Conservation (phyloP, 2,888 invertebrate species). For the Drosophila infuscata region DNA sequence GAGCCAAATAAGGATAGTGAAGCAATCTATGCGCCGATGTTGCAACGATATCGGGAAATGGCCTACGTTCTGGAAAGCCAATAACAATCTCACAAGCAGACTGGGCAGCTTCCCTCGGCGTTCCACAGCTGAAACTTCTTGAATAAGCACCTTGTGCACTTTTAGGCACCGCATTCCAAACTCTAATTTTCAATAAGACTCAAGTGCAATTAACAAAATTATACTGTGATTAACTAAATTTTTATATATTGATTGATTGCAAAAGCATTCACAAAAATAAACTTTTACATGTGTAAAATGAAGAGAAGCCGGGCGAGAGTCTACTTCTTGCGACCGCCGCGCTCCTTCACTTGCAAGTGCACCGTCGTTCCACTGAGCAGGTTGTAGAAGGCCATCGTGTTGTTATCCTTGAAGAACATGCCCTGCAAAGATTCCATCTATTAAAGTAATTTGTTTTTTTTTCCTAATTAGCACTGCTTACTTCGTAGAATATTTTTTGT, state of each 20-base stretch:
- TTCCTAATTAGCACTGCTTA: constrained; percentile 78
- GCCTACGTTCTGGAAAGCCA: constrained; percentile 74
- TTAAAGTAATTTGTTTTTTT: neutral
- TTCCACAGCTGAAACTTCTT: constrained; percentile 9
- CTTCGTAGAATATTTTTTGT: constrained; percentile 98
- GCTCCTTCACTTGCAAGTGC: constrained; percentile 96
- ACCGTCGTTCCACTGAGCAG: constrained; percentile 93
- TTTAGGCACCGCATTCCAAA: constrained; percentile 40
- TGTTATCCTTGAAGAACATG: constrained; percentile 98
- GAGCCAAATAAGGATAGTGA: constrained; percentile 91
- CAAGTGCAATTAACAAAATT: constrained; percentile 76
- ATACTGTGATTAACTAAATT: constrained; percentile 67
- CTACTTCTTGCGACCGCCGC: constrained; percentile 98
- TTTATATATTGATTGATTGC: constrained; percentile 66
- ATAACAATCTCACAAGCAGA: constrained; percentile 10
- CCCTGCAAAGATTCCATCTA: constrained; percentile 88
- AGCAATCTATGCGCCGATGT: constrained; percentile 90
- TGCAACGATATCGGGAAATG: constrained; percentile 88
- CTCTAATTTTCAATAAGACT: constrained; percentile 40
- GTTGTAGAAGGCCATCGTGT: constrained; percentile 98
- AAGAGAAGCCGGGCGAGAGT: constrained; percentile 48
- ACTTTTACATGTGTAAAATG: constrained; percentile 45
- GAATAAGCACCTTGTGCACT: constrained; percentile 15
- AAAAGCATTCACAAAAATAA: constrained; percentile 61
- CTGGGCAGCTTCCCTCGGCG: constrained; percentile 1